Evolutionary conservation across 2,113 vertebrate genomes (phyloP), one percentile per base, ranked within the genome.

Genomic region (Emydocephalus ijimae): DNA sequence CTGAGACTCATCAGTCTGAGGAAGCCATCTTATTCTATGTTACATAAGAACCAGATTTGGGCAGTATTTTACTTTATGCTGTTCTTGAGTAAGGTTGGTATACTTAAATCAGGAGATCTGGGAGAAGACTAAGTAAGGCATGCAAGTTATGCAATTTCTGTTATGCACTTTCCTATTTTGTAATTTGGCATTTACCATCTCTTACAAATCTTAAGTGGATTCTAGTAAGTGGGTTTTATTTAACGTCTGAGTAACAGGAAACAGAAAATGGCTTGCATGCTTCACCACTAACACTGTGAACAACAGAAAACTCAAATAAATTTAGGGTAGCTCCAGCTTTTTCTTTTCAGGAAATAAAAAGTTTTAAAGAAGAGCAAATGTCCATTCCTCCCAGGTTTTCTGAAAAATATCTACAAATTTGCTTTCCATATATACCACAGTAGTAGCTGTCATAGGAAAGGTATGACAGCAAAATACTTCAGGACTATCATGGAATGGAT

Each of bases 121-220:
- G 92, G 88, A 39, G 4, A 88, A n/a, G 5, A 93, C 45, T 86
- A 43, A 90, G 56, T 23, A 59, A 93, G 92, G 94, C 12, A 95
- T 61, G 90, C 56, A 56, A 90, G 92, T 92, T 93, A 94, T 39
- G 94, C 52, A 26, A 54, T 55, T 96, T 92, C 24, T 64, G 91
- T 50, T 69, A 89, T 69, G 55, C 0, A 0, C 88, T 87, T 92
- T 87, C 34, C 48, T 91, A 52, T 87, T 39, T 24, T 81, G 55
- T 45, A 90, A 88, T 94, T 86, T 93, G 94, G 61, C 92, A 48
- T 87, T 56, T 39, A 6, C 45, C 74, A 92, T 91, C 85, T 94
- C 87, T 85, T 87, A 94, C 87, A 43, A 96, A 94, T 91, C 95
- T 89, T 88, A 94, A 92, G 12, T 24, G 50, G n/a, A 74, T 93